Evolutionary conservation across 1,140 invertebrate species (phyloP).

Genomic region (Caerostris darwini): DNA sequence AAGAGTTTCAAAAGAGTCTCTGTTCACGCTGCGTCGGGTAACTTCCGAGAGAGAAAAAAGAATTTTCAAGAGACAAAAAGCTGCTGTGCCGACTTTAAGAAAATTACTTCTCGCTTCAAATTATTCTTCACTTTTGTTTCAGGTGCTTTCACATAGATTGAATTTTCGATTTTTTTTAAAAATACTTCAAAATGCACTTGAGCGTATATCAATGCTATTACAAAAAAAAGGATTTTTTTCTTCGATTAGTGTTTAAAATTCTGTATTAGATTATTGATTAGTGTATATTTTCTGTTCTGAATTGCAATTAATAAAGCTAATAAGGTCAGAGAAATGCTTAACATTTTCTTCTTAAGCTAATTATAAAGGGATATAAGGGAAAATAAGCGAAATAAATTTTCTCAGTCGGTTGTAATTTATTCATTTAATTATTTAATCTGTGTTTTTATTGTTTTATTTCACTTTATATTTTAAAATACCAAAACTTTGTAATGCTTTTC

Average conservation of each 20-base stretch:
- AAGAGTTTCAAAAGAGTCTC: slow-evolving; percentile 1
- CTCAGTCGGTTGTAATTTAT: too few species aligned
- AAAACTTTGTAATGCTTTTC: too few species aligned
- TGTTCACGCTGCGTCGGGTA: slow-evolving; percentile 27
- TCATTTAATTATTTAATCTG: too few species aligned
- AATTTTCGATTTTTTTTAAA: background rate
- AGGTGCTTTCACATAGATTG: slow-evolving; percentile 9
- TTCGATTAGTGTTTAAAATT: background rate
- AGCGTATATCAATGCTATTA: background rate
- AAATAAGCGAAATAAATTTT: too few species aligned
- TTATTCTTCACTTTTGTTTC: slow-evolving; percentile 24
- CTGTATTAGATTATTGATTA: too few species aligned
- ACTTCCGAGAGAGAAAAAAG: background rate
- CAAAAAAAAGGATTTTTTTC: background rate
- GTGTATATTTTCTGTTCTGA: too few species aligned
- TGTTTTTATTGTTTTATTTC: too few species aligned
- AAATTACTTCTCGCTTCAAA: slow-evolving; percentile 32
- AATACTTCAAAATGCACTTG: background rate
- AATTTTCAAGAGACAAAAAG: slow-evolving; percentile 23
- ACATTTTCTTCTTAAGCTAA: too few species aligned
- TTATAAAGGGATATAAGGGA: too few species aligned
- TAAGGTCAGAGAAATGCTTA: too few species aligned
- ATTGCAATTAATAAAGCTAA: too few species aligned
- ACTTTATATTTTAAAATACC: too few species aligned
- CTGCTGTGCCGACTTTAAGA: slow-evolving; percentile 16